Base-by-base conservation (phyloP, 2,888 invertebrate genomes). In the Diloba caeruleocephala region DNA sequence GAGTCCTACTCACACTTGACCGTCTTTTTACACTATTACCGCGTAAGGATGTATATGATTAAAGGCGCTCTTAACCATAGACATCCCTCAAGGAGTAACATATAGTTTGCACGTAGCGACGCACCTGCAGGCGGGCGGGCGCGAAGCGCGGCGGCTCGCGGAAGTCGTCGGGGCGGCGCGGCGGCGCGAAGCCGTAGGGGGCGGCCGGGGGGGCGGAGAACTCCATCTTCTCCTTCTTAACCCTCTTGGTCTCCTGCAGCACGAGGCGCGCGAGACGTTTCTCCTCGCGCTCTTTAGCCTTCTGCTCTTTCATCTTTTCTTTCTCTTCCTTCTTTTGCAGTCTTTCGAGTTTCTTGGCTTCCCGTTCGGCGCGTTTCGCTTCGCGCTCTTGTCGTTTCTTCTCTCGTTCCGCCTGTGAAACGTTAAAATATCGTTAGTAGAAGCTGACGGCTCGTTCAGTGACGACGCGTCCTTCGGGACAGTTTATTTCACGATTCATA, bases 321-420 rank as follows among this genome's bases (percentile, higher is more conserved):
- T 93, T 90, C 71, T 94, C 93, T 70, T 93, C 93, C 58, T 89
- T 92, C 79, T 91, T 92, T 58, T 92, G 93, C 42, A 94, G 63
- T 1, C 94, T 79, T 38, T 94, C 94, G 1, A 89, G 60, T 36
- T 85, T 86, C 28, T 87, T 85, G 8, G 93, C 92, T 71, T 94
- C 93, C 28, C 94, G 81, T 39, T 94, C 94, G 6, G 89, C 61
- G 43, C 85, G 83, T 34, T 87, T 85, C 9, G 93, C 92, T 72
- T 94, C 93, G 28, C 94, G 94, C 33, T 95, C 95, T 69, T 90
- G 93, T 0, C 94, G 83, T 60, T 94, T 94, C 72, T 93, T 94
- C 53, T 95, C 94, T 41, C 93, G 89, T 74, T 94, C 94, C 31
- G 89, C 76, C 89, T 94, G 77, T 3, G 67, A 69, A 63, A 3